Evolutionary conservation across 2,888 invertebrate genomes (phyloP), one percentile per base, ranked within the genome.

Genomic region (Mechanitis messenoides): DNA sequence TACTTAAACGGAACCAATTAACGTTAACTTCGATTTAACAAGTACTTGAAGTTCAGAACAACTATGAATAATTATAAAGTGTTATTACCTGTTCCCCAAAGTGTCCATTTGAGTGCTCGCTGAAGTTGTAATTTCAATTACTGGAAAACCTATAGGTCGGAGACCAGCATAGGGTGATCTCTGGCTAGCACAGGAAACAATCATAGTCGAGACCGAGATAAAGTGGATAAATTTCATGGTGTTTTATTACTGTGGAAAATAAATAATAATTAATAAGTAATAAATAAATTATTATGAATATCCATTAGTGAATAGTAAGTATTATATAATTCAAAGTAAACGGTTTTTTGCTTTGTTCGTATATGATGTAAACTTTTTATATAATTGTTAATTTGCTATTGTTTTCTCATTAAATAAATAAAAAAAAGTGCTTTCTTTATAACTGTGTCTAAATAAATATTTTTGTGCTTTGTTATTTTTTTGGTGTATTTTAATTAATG

Each of bases 151-250:
- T 38, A 91, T 87, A 0, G 91, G 90, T 3, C 80, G 70, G 20
- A 80, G 79, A 3, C 92, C 92, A 1, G 93, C 93, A 69, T 92
- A 94, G 1, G 91, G 87, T 1, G 93, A 91, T 33, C 94, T 88
- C 74, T 94, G 94, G 46, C 68, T 58, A 31, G 46, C 54, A 46
- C 74, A 73, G 59, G 66, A 65, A 5, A 70, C 65, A 11, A 76
- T 35, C 3, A 79, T 42, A 0, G 64, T 65, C 4, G 71, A 65
- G n/a, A 80, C 53, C 38, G 78, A 60, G 35, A 78, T 53, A 20
- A 72, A 53, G 5, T 59, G 55, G 33, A 31, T 56, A 5, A n/a
- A 31, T 42, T 64, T 71, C 77, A 80, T 81, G 53, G 54, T 77
- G 59, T 33, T 50, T 60, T 54, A 57, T 60, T 38, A 47, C 53